phyloP scores from a whole-genome alignment of 2,797 vertebrate genomes.

The Sebastes nivosus region DNA sequence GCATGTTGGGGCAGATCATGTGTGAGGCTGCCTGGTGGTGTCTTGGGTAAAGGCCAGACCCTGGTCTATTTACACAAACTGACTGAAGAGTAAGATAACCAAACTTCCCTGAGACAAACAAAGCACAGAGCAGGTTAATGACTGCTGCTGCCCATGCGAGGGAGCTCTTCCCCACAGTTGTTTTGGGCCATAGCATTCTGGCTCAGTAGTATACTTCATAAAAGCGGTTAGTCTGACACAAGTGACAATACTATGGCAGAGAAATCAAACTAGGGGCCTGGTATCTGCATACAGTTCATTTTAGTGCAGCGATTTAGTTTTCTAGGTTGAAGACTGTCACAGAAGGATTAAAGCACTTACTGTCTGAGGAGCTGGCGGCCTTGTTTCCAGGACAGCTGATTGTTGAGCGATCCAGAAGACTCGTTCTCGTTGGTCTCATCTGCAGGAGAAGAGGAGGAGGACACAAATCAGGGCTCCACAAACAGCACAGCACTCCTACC shows the following conservation, averaged over 20 bases:
- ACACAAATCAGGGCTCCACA: slow-evolving; percentile 64
- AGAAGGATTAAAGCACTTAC: slow-evolving; percentile 81
- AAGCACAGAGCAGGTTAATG: slow-evolving; percentile 27
- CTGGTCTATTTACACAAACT: slow-evolving; percentile 34
- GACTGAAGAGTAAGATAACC: background rate
- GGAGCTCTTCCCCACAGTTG: slow-evolving; percentile 59
- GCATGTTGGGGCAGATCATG: slow-evolving; percentile 56
- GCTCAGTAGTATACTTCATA: background rate
- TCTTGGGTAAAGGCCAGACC: slow-evolving; percentile 11
- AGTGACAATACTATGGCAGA: background rate
- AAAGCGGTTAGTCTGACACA: slow-evolving; percentile 5
- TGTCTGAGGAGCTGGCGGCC: slow-evolving; percentile 96
- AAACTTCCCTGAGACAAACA: background rate
- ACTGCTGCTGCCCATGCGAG: slow-evolving; percentile 56
- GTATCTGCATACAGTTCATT: background rate
- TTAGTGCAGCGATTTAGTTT: slow-evolving; percentile 7
- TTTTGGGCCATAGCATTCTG: too few relatives aligned
- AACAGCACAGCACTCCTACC: slow-evolving; percentile 43
- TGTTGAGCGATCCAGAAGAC: slow-evolving; percentile 89
- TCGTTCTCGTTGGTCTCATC: slow-evolving; percentile 98
- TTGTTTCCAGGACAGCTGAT: slow-evolving; percentile 99
- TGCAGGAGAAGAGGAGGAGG: slow-evolving; percentile 74
- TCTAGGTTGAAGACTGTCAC: background rate
- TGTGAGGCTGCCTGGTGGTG: slow-evolving; percentile 33
- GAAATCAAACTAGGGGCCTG: background rate